Evolutionary conservation across 1,140 invertebrate genomes (phyloP).

Genomic region (Odontomachus brunneus): DNA sequence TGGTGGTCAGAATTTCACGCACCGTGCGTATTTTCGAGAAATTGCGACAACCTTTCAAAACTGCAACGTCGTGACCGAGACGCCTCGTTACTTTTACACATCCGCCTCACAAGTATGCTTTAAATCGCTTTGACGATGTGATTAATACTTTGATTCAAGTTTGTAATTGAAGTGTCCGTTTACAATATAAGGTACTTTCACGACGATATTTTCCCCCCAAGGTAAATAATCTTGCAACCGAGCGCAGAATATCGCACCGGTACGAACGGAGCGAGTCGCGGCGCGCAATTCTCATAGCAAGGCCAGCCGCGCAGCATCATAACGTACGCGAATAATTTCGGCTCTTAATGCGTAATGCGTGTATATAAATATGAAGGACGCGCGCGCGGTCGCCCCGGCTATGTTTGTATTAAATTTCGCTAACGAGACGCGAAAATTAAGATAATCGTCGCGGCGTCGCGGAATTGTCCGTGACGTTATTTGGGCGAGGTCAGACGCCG

Average conservation of each 20-base stretch:
- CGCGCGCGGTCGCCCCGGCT: neutral
- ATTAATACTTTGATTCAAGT: constrained; percentile 49
- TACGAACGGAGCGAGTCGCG: constrained; percentile 41
- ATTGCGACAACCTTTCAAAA: neutral
- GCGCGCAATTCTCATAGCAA: constrained; percentile 64
- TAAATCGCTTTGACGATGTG: constrained; percentile 51
- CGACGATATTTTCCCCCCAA: constrained; percentile 48
- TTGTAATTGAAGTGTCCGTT: constrained; percentile 57
- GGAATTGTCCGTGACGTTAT: constrained; percentile 41
- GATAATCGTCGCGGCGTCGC: constrained; percentile 43
- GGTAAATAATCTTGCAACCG: constrained; percentile 54
- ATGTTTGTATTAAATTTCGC: constrained; percentile 57
- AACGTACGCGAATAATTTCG: constrained; percentile 56
- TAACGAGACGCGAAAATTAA: constrained; percentile 60
- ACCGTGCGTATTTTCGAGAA: neutral
- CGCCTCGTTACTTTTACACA: constrained; percentile 6
- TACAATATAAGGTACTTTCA: constrained; percentile 56
- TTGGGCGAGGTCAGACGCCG: constrained; percentile 42
- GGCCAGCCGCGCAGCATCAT: constrained; percentile 49
- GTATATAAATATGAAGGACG: constrained; percentile 53
- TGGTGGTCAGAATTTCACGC: neutral
- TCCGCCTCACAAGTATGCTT: constrained; percentile 35
- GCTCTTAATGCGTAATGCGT: constrained; percentile 56
- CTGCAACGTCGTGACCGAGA: constrained; percentile 3
- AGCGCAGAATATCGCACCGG: constrained; percentile 68